phyloP scores from a whole-genome alignment of 2,888 invertebrate genomes.

The Congeria kusceri region DNA sequence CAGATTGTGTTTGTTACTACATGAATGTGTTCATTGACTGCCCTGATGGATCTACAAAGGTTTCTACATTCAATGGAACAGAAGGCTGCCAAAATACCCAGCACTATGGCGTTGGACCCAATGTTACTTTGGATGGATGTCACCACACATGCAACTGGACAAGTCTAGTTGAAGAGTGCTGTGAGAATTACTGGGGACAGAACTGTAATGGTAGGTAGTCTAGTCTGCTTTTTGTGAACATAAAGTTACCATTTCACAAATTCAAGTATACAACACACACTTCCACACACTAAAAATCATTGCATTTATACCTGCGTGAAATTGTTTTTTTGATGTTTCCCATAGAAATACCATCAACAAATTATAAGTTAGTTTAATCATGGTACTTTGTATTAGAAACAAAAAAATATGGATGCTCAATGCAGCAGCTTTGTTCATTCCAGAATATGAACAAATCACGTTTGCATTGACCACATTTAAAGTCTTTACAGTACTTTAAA shows the following conservation, averaged over 20 bases:
- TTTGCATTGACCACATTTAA: no score
- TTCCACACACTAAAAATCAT: no score
- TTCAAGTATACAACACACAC: no score
- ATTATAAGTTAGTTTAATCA: no score
- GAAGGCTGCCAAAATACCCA: conserved; percentile 35
- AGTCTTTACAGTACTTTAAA: no score
- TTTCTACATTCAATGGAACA: conserved; percentile 28
- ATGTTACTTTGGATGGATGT: conserved; percentile 60
- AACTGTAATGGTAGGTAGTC: conserved; percentile 72
- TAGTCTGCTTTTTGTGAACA: not conserved
- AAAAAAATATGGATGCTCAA: no score
- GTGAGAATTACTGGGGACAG: conserved; percentile 74
- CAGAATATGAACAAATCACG: no score
- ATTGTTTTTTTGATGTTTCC: no score
- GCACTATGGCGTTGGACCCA: conserved; percentile 28
- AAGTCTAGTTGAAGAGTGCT: conserved; percentile 59
- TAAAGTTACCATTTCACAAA: not conserved
- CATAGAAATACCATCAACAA: no score
- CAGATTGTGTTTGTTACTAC: conserved; percentile 37
- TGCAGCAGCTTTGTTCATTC: no score
- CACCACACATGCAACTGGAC: conserved; percentile 61
- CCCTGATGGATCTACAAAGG: conserved; percentile 32
- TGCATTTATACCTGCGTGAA: no score
- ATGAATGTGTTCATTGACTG: conserved; percentile 43
- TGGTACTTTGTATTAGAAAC: no score